phyloP scores from a whole-genome alignment of 2,113 vertebrate genomes.

The Octodon degus region DNA sequence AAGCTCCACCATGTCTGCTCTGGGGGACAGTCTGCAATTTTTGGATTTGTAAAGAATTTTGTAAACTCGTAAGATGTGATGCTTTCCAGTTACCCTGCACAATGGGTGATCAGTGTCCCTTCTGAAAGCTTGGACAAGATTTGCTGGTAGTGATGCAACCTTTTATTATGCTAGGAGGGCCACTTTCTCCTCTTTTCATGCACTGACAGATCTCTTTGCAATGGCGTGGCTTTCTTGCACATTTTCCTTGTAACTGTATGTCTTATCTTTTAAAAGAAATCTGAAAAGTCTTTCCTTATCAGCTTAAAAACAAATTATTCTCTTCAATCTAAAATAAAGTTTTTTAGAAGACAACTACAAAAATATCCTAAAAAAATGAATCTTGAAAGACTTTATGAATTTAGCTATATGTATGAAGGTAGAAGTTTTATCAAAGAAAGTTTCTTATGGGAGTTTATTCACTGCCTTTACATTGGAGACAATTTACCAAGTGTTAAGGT shows the following conservation, averaged over 20 bases:
- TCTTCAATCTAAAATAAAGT: background rate
- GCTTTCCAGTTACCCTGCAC: background rate
- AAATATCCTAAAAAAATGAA: background rate
- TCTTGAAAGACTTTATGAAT: background rate
- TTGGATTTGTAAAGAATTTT: background rate
- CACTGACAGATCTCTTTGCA: background rate
- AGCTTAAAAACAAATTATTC: background rate
- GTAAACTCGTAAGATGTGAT: background rate
- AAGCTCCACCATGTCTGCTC: background rate
- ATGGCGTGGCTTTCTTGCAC: background rate
- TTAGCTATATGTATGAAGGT: background rate
- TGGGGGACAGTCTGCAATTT: background rate
- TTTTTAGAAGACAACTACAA: background rate
- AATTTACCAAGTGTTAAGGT: slow-evolving; percentile 32
- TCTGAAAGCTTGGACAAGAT: background rate
- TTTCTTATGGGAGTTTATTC: background rate
- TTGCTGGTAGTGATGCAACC: background rate
- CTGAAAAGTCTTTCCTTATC: background rate
- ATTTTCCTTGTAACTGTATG: background rate
- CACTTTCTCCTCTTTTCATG: background rate
- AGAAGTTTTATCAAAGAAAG: slow-evolving; percentile 34
- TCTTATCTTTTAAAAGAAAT: slow-evolving; percentile 10
- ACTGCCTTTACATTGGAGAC: background rate
- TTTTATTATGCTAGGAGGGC: background rate
- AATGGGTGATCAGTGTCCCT: background rate